A percentile compares a stretch with the other conserved stretches of the same genome.
These are phyloP conservation scores for Alloplasta piceator DNA, from an alignment of 2,888 invertebrate genomes.

Conservation along the genomic window DNA sequence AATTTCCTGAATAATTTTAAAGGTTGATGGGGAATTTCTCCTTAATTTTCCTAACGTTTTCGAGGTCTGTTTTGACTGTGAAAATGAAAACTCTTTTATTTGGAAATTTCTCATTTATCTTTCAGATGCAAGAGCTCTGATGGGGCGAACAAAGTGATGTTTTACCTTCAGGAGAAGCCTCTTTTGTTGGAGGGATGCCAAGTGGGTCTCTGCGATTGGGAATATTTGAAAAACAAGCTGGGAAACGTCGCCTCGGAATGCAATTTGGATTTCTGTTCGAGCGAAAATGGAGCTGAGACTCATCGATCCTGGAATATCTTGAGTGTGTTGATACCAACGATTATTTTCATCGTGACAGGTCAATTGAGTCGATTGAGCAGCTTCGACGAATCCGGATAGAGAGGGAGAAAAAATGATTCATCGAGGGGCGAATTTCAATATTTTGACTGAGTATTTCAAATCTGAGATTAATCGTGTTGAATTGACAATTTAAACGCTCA, in stretches of 20 bases:
- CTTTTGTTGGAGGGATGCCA: conserved; percentile 88
- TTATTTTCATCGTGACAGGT: conserved; percentile 42
- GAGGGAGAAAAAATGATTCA: background rate
- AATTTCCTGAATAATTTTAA: too few relatives aligned
- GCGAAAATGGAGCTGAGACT: conserved; percentile 72
- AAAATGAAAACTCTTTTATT: too few relatives aligned
- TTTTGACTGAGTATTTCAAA: background rate
- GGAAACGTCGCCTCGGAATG: conserved; percentile 85
- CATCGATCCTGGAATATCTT: conserved; percentile 47
- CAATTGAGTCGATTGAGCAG: conserved; percentile 13
- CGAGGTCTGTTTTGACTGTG: background rate
- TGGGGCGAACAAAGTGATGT: conserved; percentile 86
- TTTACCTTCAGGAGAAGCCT: conserved; percentile 89
- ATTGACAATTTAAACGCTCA: background rate
- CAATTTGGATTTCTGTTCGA: conserved; percentile 85
- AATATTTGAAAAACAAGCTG: conserved; percentile 86
- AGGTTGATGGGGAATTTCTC: too few relatives aligned
- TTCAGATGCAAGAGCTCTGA: conserved; percentile 84
- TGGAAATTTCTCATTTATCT: background rate
- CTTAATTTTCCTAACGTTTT: too few relatives aligned
- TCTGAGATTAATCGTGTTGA: background rate
- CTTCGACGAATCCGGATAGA: conserved; percentile 9
- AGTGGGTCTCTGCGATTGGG: conserved; percentile 92
- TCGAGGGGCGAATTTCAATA: background rate
- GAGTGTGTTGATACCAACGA: conserved; percentile 28